These are phyloP conservation scores for Struthio camelus DNA, from an alignment of 2,113 vertebrate species.

Conservation along the genomic window DNA sequence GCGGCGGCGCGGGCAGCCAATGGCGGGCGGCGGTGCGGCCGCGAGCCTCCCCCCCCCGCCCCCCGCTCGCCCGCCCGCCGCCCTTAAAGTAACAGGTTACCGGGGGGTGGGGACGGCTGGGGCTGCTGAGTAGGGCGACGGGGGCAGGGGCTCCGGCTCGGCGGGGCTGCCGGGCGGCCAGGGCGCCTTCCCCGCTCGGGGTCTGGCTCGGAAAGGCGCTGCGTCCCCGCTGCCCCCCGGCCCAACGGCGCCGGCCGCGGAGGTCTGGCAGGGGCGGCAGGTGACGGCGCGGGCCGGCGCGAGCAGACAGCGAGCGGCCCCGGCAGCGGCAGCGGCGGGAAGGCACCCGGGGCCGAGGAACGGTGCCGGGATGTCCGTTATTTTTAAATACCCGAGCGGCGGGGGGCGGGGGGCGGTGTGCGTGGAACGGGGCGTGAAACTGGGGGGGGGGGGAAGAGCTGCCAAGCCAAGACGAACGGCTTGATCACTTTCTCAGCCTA, in stretches of 20 bases:
- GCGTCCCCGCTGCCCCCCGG: too few species aligned
- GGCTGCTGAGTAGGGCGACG: neutral
- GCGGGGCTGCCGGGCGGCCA: conserved; percentile 6
- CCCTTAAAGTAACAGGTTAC: conserved; percentile 65
- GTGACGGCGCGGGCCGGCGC: too few species aligned
- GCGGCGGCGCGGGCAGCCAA: neutral
- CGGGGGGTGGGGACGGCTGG: neutral
- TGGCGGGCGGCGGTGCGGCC: neutral
- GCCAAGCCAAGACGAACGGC: neutral
- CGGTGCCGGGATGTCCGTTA: too few species aligned
- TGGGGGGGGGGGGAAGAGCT: neutral
- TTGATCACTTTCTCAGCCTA: neutral
- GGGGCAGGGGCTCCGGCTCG: neutral
- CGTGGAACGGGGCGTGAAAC: neutral
- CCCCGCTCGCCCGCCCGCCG: neutral
- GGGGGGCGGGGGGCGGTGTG: neutral
- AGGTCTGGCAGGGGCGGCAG: too few species aligned
- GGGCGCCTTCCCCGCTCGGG: neutral
- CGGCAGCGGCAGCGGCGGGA: too few species aligned
- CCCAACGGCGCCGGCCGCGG: too few species aligned
- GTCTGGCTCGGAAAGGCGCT: too few species aligned
- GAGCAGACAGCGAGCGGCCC: too few species aligned
- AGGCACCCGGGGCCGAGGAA: too few species aligned
- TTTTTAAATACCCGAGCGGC: too few species aligned
- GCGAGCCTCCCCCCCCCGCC: neutral